phyloP scores from a whole-genome alignment of 2,113 vertebrate genomes.

The Osmerus eperlanus region DNA sequence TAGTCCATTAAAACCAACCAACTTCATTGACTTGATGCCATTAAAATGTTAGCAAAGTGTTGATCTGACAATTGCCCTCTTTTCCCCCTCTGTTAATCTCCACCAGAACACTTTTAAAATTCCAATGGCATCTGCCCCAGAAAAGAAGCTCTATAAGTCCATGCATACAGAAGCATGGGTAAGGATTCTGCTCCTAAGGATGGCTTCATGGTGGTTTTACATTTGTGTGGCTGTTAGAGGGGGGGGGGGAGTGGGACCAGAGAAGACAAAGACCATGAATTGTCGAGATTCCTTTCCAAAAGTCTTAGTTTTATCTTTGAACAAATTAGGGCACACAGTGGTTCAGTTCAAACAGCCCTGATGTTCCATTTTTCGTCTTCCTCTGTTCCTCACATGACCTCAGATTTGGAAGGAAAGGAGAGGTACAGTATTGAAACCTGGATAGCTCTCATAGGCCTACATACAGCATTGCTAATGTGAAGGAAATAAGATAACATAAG shows the following conservation, averaged over 20 bases:
- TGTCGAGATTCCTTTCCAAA: neutral
- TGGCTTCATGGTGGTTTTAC: constrained; percentile 2
- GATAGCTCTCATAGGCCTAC: too few species aligned
- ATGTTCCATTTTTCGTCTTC: neutral
- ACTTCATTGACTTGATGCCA: constrained; percentile 35
- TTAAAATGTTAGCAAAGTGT: constrained; percentile 42
- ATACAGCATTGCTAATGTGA: too few species aligned
- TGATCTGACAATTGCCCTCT: constrained; percentile 10
- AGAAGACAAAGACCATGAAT: neutral
- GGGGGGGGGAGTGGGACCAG: neutral
- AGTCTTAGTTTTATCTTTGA: too few species aligned
- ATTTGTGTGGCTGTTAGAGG: neutral
- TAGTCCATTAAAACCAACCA: constrained; percentile 39
- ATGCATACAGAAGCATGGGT: constrained; percentile 21
- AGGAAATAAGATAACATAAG: too few species aligned
- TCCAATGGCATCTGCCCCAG: constrained; percentile 32
- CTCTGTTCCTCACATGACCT: neutral
- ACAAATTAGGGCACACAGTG: neutral
- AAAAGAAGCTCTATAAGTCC: constrained; percentile 21
- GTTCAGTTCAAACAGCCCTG: neutral
- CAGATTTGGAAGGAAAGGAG: neutral
- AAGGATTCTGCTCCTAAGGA: constrained; percentile 16
- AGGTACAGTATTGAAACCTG: too few species aligned
- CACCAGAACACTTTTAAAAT: constrained; percentile 26
- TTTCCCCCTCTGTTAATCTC: constrained; percentile 21